Evolutionary conservation across 2,888 invertebrate genomes (phyloP).

Genomic region (Eulithis testata): DNA sequence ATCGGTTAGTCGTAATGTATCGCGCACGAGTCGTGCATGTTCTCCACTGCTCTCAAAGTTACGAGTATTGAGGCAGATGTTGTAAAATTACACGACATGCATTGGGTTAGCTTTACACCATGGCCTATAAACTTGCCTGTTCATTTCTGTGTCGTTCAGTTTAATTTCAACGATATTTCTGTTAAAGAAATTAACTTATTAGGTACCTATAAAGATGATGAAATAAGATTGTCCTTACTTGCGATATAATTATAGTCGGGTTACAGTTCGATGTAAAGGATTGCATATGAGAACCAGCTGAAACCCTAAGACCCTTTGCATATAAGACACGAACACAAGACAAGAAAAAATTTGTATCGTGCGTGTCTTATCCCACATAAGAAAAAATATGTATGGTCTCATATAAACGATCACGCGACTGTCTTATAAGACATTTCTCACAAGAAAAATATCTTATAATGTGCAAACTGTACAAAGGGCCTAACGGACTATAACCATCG

Average conservation of each 20-base stretch:
- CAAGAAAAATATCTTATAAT: too few relatives aligned
- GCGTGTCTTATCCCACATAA: too few relatives aligned
- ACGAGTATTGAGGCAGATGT: conserved; percentile 24
- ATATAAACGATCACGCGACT: too few relatives aligned
- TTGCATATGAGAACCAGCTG: not conserved
- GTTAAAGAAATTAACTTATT: conserved; percentile 54
- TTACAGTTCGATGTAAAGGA: not conserved
- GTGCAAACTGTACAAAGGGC: too few relatives aligned
- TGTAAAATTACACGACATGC: conserved; percentile 36
- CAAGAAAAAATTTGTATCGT: too few relatives aligned
- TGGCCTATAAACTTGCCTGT: conserved; percentile 67
- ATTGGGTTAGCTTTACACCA: conserved; percentile 35
- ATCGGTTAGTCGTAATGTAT: conserved; percentile 10
- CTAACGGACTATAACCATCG: not conserved
- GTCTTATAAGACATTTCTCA: too few relatives aligned
- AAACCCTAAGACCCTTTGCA: too few relatives aligned
- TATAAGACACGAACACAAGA: too few relatives aligned
- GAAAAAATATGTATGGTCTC: too few relatives aligned
- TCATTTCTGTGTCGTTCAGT: conserved; percentile 57
- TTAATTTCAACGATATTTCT: conserved; percentile 77
- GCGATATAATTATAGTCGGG: not conserved
- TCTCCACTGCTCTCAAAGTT: conserved; percentile 18
- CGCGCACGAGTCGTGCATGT: conserved; percentile 5
- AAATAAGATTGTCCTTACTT: conserved; percentile 5
- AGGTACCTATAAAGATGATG: not conserved